Percentiles rank a stretch among this genome's conserved stretches.
Evolutionary conservation across 2,888 invertebrate genomes (phyloP).

Genomic region (Ecdyonurus torrentis): DNA sequence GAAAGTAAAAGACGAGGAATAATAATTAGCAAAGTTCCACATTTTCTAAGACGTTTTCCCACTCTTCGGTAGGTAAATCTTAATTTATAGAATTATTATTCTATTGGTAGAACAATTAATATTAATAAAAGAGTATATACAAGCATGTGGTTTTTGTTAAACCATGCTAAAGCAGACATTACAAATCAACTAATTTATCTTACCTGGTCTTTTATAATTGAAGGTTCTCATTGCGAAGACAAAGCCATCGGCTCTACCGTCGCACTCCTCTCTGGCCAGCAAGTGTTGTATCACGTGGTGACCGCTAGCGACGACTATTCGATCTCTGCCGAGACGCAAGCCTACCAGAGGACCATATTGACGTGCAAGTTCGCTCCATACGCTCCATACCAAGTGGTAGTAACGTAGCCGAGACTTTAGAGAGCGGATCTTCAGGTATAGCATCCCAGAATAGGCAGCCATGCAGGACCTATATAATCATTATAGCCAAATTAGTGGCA

Average conservation of each 20-base stretch:
- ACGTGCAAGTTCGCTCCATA: constrained; percentile 34
- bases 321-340: constrained; percentile 42
- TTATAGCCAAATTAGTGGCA: too few species aligned
- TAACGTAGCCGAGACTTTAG: constrained; percentile 22
- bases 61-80: too few species aligned
- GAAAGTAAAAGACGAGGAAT: too few species aligned
- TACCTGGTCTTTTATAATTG: constrained; percentile 48
- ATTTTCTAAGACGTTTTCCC: too few species aligned
- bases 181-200: constrained; percentile 10
- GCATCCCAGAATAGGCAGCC: neutral
- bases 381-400: constrained; percentile 45
- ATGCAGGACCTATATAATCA: neutral
- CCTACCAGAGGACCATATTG: constrained; percentile 48
- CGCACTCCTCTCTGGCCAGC: constrained; percentile 42
- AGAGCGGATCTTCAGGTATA: neutral
- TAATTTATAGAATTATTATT: too few species aligned
- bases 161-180: too few species aligned
- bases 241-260: constrained; percentile 53
- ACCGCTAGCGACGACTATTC: constrained; percentile 42
- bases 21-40: too few species aligned
- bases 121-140: too few species aligned
- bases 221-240: constrained; percentile 47
- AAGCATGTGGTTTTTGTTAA: too few species aligned
- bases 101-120: too few species aligned
- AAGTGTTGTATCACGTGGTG: constrained; percentile 41